Evolutionary conservation across 2,797 vertebrate species (phyloP).

Genomic region (Pterois miles): DNA sequence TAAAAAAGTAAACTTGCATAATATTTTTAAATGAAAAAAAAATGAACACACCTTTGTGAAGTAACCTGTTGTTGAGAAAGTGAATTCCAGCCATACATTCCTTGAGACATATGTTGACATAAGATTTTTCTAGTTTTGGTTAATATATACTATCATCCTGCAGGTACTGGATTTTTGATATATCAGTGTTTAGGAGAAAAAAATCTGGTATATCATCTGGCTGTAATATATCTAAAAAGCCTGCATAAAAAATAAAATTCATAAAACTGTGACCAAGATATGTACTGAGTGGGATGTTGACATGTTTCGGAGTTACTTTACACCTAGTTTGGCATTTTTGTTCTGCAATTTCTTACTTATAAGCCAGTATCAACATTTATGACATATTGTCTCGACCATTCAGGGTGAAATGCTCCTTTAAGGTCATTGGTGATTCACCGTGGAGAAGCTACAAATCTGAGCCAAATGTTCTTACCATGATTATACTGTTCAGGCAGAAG

Average conservation of each 20-base stretch:
- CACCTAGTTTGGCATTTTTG: background rate
- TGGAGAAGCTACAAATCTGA: background rate
- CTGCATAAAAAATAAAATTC: background rate
- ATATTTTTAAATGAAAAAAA: background rate
- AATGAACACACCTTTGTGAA: background rate
- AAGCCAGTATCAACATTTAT: background rate
- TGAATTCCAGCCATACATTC: background rate
- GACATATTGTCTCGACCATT: background rate
- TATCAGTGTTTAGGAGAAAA: background rate
- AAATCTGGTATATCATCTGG: background rate
- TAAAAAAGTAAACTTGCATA: fast-evolving
- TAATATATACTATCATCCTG: background rate
- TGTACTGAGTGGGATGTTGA: background rate
- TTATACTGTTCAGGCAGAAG: background rate
- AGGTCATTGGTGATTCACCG: background rate
- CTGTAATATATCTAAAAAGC: background rate
- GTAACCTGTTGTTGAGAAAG: background rate
- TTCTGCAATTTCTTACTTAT: background rate
- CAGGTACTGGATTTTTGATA: background rate
- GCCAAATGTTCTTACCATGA: background rate
- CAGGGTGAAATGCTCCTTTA: background rate
- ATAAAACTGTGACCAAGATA: background rate
- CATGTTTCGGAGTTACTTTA: background rate
- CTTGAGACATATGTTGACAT: background rate
- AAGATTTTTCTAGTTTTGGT: background rate